These are phyloP conservation scores for Dinomys branickii DNA, from an alignment of 2,113 vertebrate species.

Conservation along the genomic window DNA sequence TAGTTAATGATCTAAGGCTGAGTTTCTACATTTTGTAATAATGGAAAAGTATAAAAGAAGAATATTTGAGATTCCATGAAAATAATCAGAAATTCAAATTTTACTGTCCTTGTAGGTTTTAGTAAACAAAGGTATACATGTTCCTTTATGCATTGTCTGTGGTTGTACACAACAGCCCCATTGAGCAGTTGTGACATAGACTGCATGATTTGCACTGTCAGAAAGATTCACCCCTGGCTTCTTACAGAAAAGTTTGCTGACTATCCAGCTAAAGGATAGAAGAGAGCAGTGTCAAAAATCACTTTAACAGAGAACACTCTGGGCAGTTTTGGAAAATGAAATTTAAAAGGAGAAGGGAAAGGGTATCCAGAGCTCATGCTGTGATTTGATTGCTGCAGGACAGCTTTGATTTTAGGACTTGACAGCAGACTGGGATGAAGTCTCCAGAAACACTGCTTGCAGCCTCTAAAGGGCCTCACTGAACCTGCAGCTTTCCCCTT, in stretches of 20 bases:
- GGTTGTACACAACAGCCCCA: background rate
- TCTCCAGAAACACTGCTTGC: background rate
- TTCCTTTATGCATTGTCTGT: background rate
- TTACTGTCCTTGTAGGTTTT: background rate
- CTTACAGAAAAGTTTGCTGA: slow-evolving; percentile 1
- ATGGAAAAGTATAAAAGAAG: background rate
- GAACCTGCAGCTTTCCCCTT: background rate
- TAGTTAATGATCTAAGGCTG: background rate
- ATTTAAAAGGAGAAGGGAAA: background rate
- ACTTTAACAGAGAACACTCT: background rate
- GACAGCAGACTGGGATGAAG: background rate
- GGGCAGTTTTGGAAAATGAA: slow-evolving; percentile 1
- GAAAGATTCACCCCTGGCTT: slow-evolving; percentile 22
- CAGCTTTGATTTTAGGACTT: background rate
- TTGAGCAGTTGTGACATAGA: background rate
- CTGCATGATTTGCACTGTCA: background rate
- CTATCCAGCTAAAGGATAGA: background rate
- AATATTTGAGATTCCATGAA: background rate
- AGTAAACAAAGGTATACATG: background rate
- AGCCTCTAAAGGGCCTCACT: background rate
- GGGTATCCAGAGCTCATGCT: background rate
- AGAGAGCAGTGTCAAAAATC: background rate
- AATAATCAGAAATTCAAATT: slow-evolving; percentile 21
- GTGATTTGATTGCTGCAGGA: background rate
- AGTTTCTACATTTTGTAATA: slow-evolving; percentile 46